phyloP scores from a whole-genome alignment of 2,797 vertebrate species.

The Hippopotamyrus pictus region DNA sequence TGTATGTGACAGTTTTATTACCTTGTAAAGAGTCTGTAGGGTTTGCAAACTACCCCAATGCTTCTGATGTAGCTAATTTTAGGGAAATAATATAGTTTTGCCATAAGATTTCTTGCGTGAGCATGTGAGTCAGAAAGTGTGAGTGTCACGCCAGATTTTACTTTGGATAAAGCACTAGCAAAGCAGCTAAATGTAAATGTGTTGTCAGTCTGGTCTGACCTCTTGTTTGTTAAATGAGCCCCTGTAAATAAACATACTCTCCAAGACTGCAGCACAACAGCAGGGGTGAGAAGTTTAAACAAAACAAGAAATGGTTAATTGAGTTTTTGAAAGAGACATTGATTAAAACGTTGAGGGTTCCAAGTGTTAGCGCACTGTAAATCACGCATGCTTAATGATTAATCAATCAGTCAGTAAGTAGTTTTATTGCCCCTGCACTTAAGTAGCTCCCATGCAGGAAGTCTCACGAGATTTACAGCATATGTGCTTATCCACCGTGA shows the following conservation, averaged over 20 bases:
- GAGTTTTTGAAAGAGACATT: background rate
- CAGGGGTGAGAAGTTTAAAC: background rate
- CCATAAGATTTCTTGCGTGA: background rate
- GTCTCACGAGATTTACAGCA: background rate
- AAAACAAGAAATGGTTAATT: background rate
- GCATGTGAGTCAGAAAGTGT: background rate
- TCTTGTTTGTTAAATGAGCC: background rate
- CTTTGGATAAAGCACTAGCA: background rate
- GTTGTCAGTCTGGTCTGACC: background rate
- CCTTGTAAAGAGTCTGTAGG: background rate
- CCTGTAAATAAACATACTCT: background rate
- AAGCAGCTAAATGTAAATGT: background rate
- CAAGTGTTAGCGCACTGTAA: background rate
- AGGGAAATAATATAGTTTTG: background rate
- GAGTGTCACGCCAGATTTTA: background rate
- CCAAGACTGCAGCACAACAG: background rate
- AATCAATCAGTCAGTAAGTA: background rate
- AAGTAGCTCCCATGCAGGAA: background rate
- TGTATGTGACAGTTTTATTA: background rate
- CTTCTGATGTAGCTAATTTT: background rate
- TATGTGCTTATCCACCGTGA: background rate
- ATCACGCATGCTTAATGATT: conserved; percentile 1
- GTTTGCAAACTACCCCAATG: background rate
- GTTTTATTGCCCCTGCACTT: background rate
- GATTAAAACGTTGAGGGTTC: background rate